Evolutionary conservation across 2,888 invertebrate species (phyloP).

Genomic region (Tenodera sinensis): DNA sequence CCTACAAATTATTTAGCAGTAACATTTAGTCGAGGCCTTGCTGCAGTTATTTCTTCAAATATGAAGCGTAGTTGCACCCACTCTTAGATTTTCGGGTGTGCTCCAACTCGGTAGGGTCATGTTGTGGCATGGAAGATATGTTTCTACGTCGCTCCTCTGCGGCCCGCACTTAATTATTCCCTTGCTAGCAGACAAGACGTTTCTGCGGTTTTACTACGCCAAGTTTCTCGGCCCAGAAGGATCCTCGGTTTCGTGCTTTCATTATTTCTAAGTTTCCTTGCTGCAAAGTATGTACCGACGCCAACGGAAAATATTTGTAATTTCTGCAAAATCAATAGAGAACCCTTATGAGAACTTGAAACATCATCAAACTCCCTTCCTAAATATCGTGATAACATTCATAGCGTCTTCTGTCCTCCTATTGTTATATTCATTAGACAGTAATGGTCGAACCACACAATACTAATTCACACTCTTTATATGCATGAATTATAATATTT

Average conservation of each 20-base stretch:
- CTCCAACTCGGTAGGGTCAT: background rate
- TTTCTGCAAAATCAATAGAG: background rate
- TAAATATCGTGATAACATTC: too few relatives aligned
- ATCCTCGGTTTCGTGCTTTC: background rate
- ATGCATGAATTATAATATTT: too few relatives aligned
- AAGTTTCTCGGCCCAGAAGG: background rate
- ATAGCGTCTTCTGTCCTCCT: too few relatives aligned
- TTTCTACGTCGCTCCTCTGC: background rate
- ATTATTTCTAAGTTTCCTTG: background rate
- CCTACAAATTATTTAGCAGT: too few relatives aligned
- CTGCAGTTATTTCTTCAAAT: too few relatives aligned
- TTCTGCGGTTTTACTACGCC: background rate
- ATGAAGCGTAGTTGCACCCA: background rate
- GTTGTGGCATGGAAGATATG: background rate
- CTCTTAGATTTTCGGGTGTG: background rate
- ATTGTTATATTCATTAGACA: too few relatives aligned
- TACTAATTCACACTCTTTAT: too few relatives aligned
- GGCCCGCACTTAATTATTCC: background rate
- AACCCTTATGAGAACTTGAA: background rate
- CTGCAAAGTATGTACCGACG: background rate
- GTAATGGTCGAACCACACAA: too few relatives aligned
- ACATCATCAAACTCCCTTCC: too few relatives aligned
- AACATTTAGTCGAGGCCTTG: too few relatives aligned
- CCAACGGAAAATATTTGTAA: background rate
- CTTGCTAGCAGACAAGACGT: background rate